Conservation (phyloP, 2,888 invertebrate species). For the Nipponacmea schrenckii region DNA sequence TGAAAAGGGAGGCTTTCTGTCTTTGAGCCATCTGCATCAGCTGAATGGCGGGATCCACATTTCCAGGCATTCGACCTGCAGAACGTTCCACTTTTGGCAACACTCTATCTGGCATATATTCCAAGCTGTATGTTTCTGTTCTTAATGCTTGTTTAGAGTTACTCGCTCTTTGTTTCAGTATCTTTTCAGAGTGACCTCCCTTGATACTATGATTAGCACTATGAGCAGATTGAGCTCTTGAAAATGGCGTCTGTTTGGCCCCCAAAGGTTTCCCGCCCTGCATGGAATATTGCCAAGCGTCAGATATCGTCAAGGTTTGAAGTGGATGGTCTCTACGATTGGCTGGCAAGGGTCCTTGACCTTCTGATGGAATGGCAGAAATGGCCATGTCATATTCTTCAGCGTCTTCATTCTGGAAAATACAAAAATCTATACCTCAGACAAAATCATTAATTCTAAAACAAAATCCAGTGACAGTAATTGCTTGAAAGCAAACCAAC, state of each 20-base stretch:
- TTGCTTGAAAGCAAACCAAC: slow-evolving; percentile 43
- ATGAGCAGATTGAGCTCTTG: background rate
- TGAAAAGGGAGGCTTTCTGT: slow-evolving; percentile 44
- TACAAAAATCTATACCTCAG: background rate
- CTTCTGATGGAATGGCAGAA: background rate
- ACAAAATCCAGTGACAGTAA: too few relatives aligned
- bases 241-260: background rate
- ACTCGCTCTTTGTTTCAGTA: background rate
- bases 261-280: background rate
- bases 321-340: background rate
- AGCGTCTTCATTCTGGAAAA: background rate
- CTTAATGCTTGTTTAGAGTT: slow-evolving; percentile 23
- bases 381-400: background rate
- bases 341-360: background rate
- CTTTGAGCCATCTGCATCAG: slow-evolving; percentile 47
- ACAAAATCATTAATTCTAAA: too few relatives aligned
- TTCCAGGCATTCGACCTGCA: slow-evolving; percentile 52
- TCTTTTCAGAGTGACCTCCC: background rate
- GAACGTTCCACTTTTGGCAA: slow-evolving; percentile 48
- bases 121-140: slow-evolving; percentile 45
- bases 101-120: slow-evolving; percentile 42
- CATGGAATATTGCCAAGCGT: background rate
- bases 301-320: background rate
- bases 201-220: background rate
- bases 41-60: slow-evolving; percentile 39